Conservation (phyloP, 2,888 invertebrate species). For the Drosophila stalkeri region DNA sequence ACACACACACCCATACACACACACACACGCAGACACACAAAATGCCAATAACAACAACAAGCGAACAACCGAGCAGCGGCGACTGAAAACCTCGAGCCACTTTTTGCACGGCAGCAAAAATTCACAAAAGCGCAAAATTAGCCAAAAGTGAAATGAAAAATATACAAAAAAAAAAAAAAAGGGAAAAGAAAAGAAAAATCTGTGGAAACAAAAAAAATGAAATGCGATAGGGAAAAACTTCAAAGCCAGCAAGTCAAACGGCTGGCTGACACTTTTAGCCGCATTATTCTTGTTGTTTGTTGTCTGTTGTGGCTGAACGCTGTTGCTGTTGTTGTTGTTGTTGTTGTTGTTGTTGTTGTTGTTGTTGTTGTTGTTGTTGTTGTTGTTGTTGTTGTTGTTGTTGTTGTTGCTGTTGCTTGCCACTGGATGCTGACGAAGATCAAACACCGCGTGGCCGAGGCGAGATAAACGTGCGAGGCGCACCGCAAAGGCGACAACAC, state of each 20-base stretch:
- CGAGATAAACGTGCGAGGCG: slow-evolving; percentile 72
- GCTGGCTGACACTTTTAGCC: slow-evolving; percentile 48
- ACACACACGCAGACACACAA: background rate
- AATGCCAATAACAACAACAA: slow-evolving; percentile 17
- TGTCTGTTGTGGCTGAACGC: slow-evolving; percentile 19
- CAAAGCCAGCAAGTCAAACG: slow-evolving; percentile 57
- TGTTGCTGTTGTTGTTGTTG: slow-evolving; percentile 36
- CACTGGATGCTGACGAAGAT: slow-evolving; percentile 70
- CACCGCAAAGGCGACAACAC: slow-evolving; percentile 72
- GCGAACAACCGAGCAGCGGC: background rate
- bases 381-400: slow-evolving; percentile 40
- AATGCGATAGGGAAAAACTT: slow-evolving; percentile 46
- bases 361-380: slow-evolving; percentile 39
- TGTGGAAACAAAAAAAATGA: slow-evolving; percentile 6
- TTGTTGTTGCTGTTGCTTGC: slow-evolving; percentile 43
- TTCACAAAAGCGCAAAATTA: slow-evolving; percentile 54
- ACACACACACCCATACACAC: background rate
- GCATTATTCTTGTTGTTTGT: slow-evolving; percentile 26
- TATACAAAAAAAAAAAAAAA: slow-evolving; percentile 13
- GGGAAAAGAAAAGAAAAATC: slow-evolving; percentile 6
- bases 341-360: slow-evolving; percentile 43
- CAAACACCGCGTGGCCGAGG: slow-evolving; percentile 67
- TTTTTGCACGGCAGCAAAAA: slow-evolving; percentile 42
- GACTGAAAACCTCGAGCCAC: slow-evolving; percentile 26
- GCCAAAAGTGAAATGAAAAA: slow-evolving; percentile 32